These are phyloP conservation scores for Cydia amplana DNA, from an alignment of 1,140 invertebrate species.

Conservation along the genomic window DNA sequence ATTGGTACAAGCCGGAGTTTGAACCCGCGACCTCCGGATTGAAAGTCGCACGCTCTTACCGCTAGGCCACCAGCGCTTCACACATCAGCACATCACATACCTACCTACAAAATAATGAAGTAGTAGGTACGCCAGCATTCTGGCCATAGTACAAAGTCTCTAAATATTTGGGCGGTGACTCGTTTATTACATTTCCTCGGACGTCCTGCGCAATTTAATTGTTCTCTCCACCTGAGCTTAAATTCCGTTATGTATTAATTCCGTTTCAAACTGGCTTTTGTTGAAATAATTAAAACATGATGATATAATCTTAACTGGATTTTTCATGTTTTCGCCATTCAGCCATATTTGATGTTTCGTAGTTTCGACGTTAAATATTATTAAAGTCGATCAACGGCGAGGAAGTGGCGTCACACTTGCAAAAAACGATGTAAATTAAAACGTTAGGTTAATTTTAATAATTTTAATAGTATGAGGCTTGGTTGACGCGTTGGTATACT, in stretches of 20 bases:
- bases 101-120: background rate
- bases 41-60: no score
- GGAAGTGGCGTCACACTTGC: no score
- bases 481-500: no score
- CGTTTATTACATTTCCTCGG: constrained; percentile 74
- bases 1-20: no score
- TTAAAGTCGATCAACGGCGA: no score
- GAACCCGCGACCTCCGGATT: no score
- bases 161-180: constrained; percentile 70
- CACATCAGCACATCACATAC: no score
- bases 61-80: no score
- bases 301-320: constrained; percentile 8
- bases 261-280: constrained; percentile 6
- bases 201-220: constrained; percentile 71
- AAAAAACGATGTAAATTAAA: no score
- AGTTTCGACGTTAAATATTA: background rate
- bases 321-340: background rate
- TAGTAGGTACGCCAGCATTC: constrained; percentile 32
- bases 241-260: constrained; percentile 53
- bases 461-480: no score
- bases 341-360: background rate
- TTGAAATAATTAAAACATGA: background rate
- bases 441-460: no score
- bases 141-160: constrained; percentile 46
- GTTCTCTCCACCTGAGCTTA: constrained; percentile 57